phyloP scores from a whole-genome alignment of 2,113 vertebrate species.

The Prinia subflava region DNA sequence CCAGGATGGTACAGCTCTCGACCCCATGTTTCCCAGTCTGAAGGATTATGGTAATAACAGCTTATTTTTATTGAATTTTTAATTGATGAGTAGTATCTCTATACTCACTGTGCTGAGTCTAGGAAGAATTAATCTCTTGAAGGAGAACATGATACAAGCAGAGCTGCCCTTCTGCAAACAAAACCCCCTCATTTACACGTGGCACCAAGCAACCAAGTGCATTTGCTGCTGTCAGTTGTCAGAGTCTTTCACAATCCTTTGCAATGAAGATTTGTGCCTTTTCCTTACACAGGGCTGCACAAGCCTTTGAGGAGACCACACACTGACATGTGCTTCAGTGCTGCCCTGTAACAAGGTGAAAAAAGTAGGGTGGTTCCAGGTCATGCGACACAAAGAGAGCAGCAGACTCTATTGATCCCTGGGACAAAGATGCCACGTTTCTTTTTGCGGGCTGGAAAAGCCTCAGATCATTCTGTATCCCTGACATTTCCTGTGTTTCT shows the following conservation, averaged over 20 bases:
- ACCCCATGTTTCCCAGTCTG: slow-evolving; percentile 24
- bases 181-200: neutral
- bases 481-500: neutral
- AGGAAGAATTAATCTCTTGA: slow-evolving; percentile 10
- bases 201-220: neutral
- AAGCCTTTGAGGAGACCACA: neutral
- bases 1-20: slow-evolving; percentile 5
- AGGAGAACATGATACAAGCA: neutral
- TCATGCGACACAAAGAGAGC: neutral
- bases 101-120: neutral
- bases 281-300: neutral
- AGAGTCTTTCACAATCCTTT: neutral
- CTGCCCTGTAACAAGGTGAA: neutral
- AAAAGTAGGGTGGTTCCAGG: neutral
- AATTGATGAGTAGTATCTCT: slow-evolving; percentile 32
- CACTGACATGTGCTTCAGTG: neutral
- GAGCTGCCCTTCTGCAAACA: neutral
- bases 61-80: slow-evolving; percentile 51
- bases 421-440: fast-evolving
- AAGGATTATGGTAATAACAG: slow-evolving; percentile 40
- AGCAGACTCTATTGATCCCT: neutral
- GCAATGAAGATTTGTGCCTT: neutral
- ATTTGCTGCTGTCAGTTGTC: neutral
- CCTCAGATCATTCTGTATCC: neutral
- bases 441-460: neutral